phyloP scores from a whole-genome alignment of 2,113 vertebrate species.

The Phrynosoma platyrhinos region DNA sequence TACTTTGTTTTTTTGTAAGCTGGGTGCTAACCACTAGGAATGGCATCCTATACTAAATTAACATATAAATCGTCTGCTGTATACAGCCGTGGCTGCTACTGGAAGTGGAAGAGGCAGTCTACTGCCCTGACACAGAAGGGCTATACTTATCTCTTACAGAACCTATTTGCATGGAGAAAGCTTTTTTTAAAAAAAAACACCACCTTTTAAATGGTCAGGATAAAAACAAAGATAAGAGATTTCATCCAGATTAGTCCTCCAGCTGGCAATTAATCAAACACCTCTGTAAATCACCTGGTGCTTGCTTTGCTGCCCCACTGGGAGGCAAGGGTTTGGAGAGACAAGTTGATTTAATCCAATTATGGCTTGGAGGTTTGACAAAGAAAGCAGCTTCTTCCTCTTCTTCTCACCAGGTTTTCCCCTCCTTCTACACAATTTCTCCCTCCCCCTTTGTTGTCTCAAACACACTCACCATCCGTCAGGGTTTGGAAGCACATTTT shows the following conservation, averaged over 20 bases:
- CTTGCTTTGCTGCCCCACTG: not conserved
- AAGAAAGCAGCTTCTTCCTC: not conserved
- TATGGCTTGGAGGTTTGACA: accelerated
- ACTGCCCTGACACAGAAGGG: not conserved
- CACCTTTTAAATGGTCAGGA: accelerated
- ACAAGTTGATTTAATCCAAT: not conserved
- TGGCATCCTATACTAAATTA: too few species aligned
- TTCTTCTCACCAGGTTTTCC: not conserved
- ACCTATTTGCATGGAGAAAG: not conserved
- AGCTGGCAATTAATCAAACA: slow-evolving; percentile 7
- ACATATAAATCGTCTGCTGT: not conserved
- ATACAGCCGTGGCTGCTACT: not conserved
- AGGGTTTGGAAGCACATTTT: slow-evolving; percentile 99
- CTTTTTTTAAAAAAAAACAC: not conserved
- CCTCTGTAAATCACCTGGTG: not conserved
- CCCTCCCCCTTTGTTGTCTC: not conserved
- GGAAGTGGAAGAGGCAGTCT: not conserved
- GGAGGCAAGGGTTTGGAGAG: not conserved
- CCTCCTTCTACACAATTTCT: too few species aligned
- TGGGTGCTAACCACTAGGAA: not conserved
- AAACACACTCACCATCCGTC: slow-evolving; percentile 89
- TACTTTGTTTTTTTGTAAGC: not conserved
- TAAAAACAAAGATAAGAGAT: not conserved
- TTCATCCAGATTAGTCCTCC: slow-evolving; percentile 34
- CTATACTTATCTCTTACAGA: not conserved